Evolutionary conservation across 2,113 vertebrate species (phyloP).

Genomic region (Vimba vimba): DNA sequence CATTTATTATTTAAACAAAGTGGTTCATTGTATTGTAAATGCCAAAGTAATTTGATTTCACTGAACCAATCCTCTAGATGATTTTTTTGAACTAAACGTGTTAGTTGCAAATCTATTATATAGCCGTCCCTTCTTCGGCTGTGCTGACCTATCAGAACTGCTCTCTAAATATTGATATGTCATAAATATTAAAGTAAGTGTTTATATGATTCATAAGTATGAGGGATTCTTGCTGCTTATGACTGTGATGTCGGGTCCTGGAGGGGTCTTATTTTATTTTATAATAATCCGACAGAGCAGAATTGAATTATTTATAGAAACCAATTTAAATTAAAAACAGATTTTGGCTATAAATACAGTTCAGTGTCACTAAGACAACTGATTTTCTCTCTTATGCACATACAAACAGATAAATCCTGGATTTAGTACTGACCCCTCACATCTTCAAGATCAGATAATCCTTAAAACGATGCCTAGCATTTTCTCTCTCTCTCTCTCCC

Average conservation of each 20-base stretch:
- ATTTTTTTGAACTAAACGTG: constrained; percentile 1
- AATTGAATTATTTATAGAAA: constrained; percentile 49
- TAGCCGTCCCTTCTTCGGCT: not conserved
- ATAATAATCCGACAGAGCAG: constrained; percentile 33
- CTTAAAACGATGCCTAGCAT: constrained; percentile 18
- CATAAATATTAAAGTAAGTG: constrained; percentile 49
- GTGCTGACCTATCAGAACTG: constrained; percentile 4
- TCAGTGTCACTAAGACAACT: constrained; percentile 33
- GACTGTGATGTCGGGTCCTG: constrained; percentile 10
- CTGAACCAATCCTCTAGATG: not conserved
- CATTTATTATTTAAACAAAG: constrained; percentile 6
- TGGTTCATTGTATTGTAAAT: not conserved
- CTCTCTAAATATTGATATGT: constrained; percentile 45
- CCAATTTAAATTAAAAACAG: constrained; percentile 37
- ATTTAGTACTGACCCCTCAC: constrained; percentile 29
- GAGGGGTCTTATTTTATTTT: constrained; percentile 37
- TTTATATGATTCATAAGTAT: constrained; percentile 31
- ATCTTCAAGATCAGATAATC: constrained; percentile 46
- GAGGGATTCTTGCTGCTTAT: constrained; percentile 18
- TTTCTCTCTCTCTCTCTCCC: constrained; percentile 46
- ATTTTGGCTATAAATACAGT: constrained; percentile 33
- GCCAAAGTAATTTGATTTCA: not conserved
- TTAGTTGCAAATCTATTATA: constrained; percentile 36
- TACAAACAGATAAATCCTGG: constrained; percentile 38
- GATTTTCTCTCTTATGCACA: constrained; percentile 25